Percentiles rank a stretch among this genome's conserved stretches.
Evolutionary conservation across 2,113 vertebrate genomes (phyloP).

Genomic region (Xiphorhynchus elegans): DNA sequence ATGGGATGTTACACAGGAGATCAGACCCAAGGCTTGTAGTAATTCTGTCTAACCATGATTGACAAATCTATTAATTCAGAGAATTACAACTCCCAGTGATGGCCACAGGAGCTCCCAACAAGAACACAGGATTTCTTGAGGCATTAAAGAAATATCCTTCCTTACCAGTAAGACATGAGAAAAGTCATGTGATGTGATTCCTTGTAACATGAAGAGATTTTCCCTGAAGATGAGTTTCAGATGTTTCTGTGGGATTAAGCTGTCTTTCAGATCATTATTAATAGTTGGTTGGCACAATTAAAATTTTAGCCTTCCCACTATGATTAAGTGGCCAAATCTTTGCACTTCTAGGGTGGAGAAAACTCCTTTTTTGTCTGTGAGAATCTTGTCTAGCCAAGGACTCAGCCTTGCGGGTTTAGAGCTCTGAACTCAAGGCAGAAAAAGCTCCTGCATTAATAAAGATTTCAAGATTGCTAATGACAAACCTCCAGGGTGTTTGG

Average conservation of each 20-base stretch:
- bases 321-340: neutral
- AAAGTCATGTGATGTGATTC: neutral
- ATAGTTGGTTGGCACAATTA: neutral
- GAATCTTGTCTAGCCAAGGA: neutral
- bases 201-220: neutral
- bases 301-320: neutral
- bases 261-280: neutral
- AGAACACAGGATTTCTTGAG: neutral
- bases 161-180: neutral
- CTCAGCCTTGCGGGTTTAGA: neutral
- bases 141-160: neutral
- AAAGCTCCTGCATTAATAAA: neutral
- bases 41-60: neutral
- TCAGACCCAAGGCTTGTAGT: neutral
- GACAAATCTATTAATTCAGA: neutral
- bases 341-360: neutral
- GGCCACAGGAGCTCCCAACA: neutral
- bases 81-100: neutral
- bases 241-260: neutral
- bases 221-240: neutral
- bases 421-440: neutral
- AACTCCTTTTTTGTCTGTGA: neutral
- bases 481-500: neutral
- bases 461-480: constrained; percentile 5
- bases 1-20: neutral